Base-by-base conservation (phyloP, 2,113 vertebrate genomes). In the Spermophilus dauricus region DNA sequence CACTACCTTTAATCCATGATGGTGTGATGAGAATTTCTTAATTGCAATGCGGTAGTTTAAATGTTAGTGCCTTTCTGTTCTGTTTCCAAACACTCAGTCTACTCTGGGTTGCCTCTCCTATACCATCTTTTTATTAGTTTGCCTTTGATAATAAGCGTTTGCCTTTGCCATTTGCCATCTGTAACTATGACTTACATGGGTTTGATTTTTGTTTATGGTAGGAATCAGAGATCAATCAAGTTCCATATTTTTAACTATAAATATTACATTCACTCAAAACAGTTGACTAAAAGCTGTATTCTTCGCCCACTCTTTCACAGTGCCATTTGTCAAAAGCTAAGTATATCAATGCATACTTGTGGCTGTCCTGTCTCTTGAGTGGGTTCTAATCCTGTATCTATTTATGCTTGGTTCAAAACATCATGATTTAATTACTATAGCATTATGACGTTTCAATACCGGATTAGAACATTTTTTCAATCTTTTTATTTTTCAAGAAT, bases 261-360 rank as follows among this genome's bases (percentile, higher is more conserved):
- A 51, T 42, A 51, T 42, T 58, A 14, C 86, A 45, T 70, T 51
- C 7, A 70, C 10, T 17, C 28, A 37, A 22, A 32, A 63, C 3
- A n/a, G 14, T 24, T 51, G 37, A 12, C 12, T n/a, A 13, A 77
- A 67, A 83, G 39, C 4, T 2, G 2, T 82, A 6, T n/a, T 18
- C 10, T 32, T 28, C 37, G 26, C 30, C 20, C 5, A n/a, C 7
- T 10, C 5, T 26, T 42, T 2, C 32, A 26, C 11, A 39, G 56
- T 13, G 8, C 3, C 26, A 51, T 1, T 69, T 67, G n/a, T 20
- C 7, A 22, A 28, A 65, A 14, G n/a, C 2, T 67, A 45, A 6
- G 12, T 18, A 8, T 34, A 16, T 9, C 26, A 51, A 53, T 56
- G 1, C 4, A 1, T 26, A 5, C 28, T 0, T 34, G 26, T 24